These are phyloP conservation scores for Apotomis betuletana DNA, from an alignment of 2,888 invertebrate species.

Conservation along the genomic window DNA sequence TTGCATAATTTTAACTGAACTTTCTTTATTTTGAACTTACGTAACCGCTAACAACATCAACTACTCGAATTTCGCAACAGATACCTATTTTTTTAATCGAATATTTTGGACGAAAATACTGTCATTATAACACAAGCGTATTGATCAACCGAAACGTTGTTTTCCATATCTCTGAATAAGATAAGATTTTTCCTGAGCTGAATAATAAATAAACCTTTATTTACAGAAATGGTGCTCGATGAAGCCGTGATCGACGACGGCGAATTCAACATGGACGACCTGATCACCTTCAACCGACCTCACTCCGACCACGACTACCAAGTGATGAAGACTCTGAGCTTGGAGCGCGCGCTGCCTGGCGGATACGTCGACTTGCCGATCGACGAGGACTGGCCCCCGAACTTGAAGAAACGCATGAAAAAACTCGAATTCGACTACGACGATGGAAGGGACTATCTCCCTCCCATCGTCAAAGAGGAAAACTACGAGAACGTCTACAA, in stretches of 20 bases:
- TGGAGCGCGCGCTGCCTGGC: constrained; percentile 57
- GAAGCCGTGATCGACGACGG: constrained; percentile 83
- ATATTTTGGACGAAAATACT: neutral
- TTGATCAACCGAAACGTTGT: too few species aligned
- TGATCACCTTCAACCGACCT: constrained; percentile 81
- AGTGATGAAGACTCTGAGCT: constrained; percentile 66
- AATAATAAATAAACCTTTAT: neutral
- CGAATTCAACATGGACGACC: constrained; percentile 85
- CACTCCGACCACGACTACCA: constrained; percentile 81
- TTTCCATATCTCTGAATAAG: too few species aligned
- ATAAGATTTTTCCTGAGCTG: neutral
- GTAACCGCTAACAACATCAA: constrained; percentile 11
- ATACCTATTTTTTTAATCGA: neutral
- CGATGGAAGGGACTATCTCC: constrained; percentile 70
- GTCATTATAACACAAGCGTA: neutral
- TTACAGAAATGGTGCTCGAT: constrained; percentile 72
- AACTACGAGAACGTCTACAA: constrained; percentile 70
- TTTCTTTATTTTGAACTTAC: constrained; percentile 23
- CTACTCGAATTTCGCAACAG: neutral
- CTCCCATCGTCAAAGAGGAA: constrained; percentile 73
- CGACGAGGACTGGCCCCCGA: constrained; percentile 85
- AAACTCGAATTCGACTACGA: constrained; percentile 70
- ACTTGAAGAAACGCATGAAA: constrained; percentile 77
- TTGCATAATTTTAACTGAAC: constrained; percentile 27
- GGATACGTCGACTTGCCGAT: constrained; percentile 84